These are phyloP conservation scores for Amblyjoppa proteus DNA, from an alignment of 2,888 invertebrate genomes.

Conservation along the genomic window DNA sequence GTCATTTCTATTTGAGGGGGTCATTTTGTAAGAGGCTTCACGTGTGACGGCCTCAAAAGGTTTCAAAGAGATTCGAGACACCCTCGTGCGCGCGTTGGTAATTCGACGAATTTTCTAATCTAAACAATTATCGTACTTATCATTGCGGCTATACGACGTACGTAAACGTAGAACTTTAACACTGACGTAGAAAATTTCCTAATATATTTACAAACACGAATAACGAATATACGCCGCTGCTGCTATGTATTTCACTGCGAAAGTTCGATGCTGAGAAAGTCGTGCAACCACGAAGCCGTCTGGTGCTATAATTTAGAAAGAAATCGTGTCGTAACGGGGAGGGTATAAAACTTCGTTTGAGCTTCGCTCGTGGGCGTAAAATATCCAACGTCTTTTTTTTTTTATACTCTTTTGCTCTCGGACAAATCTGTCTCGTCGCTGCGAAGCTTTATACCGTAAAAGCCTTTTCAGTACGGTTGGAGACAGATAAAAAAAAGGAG, in stretches of 20 bases:
- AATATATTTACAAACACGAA: neutral
- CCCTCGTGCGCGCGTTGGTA: slow-evolving; percentile 6
- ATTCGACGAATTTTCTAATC: slow-evolving; percentile 36
- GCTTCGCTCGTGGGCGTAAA: slow-evolving; percentile 28
- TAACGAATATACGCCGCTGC: neutral
- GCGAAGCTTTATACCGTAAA: slow-evolving; percentile 23
- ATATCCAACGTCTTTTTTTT: slow-evolving; percentile 33
- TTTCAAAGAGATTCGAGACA: slow-evolving; percentile 5
- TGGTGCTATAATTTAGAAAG: neutral
- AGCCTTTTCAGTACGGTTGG: slow-evolving; percentile 1
- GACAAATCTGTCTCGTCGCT: slow-evolving; percentile 6
- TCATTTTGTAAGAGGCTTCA: slow-evolving; percentile 10
- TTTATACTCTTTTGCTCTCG: slow-evolving; percentile 9
- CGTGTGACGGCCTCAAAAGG: slow-evolving; percentile 6
- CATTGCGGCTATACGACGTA: neutral
- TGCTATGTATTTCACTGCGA: neutral
- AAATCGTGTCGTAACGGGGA: neutral
- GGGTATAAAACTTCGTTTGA: slow-evolving; percentile 8
- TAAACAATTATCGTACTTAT: slow-evolving; percentile 28
- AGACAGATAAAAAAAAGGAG: slow-evolving; percentile 18
- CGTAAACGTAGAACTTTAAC: neutral
- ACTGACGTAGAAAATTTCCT: neutral
- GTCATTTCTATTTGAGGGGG: slow-evolving; percentile 23
- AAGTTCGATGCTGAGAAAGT: neutral
- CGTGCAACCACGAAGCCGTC: neutral